Evolutionary conservation across 2,888 invertebrate genomes (phyloP), one percentile per base, ranked within the genome.

Genomic region (Oligia strigilis): DNA sequence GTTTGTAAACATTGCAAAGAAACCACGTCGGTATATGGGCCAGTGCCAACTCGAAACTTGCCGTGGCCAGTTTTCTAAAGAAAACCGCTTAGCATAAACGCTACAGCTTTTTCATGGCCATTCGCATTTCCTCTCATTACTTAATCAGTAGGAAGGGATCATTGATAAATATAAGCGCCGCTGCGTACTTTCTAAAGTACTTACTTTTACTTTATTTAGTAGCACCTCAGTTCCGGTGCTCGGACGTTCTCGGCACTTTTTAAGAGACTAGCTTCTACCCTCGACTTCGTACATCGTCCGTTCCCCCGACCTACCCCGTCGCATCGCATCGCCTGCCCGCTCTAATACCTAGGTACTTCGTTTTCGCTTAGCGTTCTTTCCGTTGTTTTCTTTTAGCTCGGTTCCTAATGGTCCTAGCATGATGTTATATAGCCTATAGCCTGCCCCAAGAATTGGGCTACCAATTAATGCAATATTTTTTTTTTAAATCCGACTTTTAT

Each of bases 41-140:
- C 87, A 82, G 76, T 78, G 81, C 66, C 77, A 84, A 84, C 67
- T 75, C 75, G 72, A 86, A 84, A 76, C 87, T 83, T 52, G 89
- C 72, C 76, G 46, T 40, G 75, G 66, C 86, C 49, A 87, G 87
- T 89, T 91, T 91, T 89, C 90, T 90, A 84, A 81, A 86, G 86
- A 86, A 89, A 87, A 87, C 76, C 78, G 72, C 49, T 79, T 82
- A 82, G 71, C 77, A 84, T 85, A 84, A 84, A 76, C 80, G 86
- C 67, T 82, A 85, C 87, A 55, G 87, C 87, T 88, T 91, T 90
- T 87, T 84, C 86, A 84, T 58, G 76, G 75, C 71, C 77, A 82
- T 80, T 81, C 72, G 79, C 82, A 87, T 81, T 91, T 90, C 90
- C 90, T 86, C 84, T 84, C 78, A 76, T 85, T 89, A 82, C 75